Conservation (phyloP, 2,113 vertebrate species). For the Dermatemys mawii region DNA sequence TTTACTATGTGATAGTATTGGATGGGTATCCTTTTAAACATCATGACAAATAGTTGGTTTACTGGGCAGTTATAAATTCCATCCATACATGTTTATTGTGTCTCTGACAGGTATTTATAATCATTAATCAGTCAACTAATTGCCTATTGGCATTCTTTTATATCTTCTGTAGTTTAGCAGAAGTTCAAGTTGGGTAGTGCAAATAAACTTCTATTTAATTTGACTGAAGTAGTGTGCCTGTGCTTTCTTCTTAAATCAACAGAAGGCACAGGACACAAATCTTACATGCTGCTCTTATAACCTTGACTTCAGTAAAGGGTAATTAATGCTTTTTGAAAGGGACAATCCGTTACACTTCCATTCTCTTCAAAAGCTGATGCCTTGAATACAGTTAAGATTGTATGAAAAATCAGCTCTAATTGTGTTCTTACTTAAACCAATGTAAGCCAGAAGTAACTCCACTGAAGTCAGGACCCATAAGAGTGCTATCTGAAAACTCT, state of each 20-base stretch:
- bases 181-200: conserved; percentile 36
- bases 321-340: neutral
- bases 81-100: conserved; percentile 24
- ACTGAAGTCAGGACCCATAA: neutral
- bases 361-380: neutral
- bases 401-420: neutral
- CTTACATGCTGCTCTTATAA: accelerated
- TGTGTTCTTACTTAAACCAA: accelerated
- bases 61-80: conserved; percentile 47
- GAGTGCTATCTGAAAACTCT: neutral
- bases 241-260: neutral
- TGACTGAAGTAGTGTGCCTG: neutral
- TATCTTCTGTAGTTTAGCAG: conserved; percentile 35
- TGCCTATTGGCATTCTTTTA: conserved; percentile 62
- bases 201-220: conserved; percentile 8
- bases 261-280: neutral
- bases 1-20: conserved; percentile 43
- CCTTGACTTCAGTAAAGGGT: neutral
- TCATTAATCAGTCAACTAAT: conserved; percentile 67
- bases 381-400: neutral
- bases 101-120: conserved; percentile 62
- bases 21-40: conserved; percentile 38
- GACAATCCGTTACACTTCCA: neutral
- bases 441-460: neutral
- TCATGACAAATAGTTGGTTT: conserved; percentile 54